Conservation (phyloP, 2,888 invertebrate species). For the Trachelus troglodyta region DNA sequence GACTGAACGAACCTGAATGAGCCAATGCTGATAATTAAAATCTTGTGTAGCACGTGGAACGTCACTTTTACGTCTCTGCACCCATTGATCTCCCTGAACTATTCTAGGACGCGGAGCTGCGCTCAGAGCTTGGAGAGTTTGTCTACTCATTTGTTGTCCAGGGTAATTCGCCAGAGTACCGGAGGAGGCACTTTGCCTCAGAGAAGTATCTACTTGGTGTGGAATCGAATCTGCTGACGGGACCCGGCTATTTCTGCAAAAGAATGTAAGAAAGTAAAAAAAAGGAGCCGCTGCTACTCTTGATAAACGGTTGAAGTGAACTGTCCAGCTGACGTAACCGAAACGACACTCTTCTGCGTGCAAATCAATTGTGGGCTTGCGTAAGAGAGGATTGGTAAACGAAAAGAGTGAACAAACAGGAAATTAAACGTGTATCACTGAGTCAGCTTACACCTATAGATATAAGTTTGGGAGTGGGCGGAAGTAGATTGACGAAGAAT, state of each 20-base stretch:
- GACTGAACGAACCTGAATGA: conserved; percentile 76
- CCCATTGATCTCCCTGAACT: conserved; percentile 78
- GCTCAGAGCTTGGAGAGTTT: conserved; percentile 78
- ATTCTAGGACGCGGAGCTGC: conserved; percentile 83
- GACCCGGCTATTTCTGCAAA: conserved; percentile 70
- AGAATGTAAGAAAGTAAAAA: conserved; percentile 15
- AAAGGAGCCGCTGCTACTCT: conserved; percentile 32
- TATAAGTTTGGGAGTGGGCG: not conserved
- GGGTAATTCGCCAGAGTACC: conserved; percentile 48
- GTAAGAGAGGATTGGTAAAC: conserved; percentile 6
- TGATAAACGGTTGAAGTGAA: not conserved
- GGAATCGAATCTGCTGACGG: conserved; percentile 74
- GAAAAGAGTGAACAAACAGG: conserved; percentile 18
- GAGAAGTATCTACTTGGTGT: conserved; percentile 65
- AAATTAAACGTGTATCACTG: conserved; percentile 22
- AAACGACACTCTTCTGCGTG: not conserved
- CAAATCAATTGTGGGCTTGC: not conserved
- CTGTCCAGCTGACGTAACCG: not conserved
- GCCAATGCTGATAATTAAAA: conserved; percentile 88
- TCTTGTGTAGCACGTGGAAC: conserved; percentile 62
- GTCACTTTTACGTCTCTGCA: conserved; percentile 73
- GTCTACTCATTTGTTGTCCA: conserved; percentile 77
- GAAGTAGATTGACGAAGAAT: not conserved
- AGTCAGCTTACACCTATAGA: not conserved
- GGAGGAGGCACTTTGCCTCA: conserved; percentile 65